These are phyloP conservation scores for Samia ricini DNA, from an alignment of 1,140 invertebrate species.

Conservation along the genomic window DNA sequence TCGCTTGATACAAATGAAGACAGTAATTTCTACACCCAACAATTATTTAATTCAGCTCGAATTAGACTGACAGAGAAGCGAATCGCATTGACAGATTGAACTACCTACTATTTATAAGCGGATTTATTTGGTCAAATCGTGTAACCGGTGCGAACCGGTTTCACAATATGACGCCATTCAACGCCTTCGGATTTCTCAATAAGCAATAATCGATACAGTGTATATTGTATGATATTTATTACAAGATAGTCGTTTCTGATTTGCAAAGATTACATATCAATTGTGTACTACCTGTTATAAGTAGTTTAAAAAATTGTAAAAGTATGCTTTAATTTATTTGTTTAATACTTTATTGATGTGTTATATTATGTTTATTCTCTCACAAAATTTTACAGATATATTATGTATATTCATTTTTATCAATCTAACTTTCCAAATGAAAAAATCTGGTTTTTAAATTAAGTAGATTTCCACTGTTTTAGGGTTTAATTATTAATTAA, in stretches of 20 bases:
- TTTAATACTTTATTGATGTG: too few relatives aligned
- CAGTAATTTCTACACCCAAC: too few relatives aligned
- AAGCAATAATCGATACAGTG: not conserved
- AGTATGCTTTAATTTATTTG: too few relatives aligned
- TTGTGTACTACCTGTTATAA: not conserved
- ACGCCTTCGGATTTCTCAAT: not conserved
- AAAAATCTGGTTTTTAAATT: too few relatives aligned
- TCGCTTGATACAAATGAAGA: too few relatives aligned
- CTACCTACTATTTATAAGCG: not conserved
- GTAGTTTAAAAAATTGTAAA: not conserved
- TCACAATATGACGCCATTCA: not conserved
- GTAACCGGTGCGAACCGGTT: not conserved
- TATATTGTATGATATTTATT: not conserved
- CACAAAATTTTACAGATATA: too few relatives aligned
- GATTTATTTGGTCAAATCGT: not conserved
- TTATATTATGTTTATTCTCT: too few relatives aligned
- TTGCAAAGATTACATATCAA: not conserved
- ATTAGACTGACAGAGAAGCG: constrained; percentile 3
- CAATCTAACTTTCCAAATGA: too few relatives aligned
- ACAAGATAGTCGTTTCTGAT: not conserved
- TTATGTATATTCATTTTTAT: too few relatives aligned
- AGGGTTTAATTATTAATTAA: too few relatives aligned
- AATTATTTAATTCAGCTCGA: not conserved
- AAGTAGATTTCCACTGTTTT: too few relatives aligned
- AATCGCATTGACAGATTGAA: constrained; percentile 3